Evolutionary conservation across 2,888 invertebrate species (phyloP).

Genomic region (Sminthurinus aureus): DNA sequence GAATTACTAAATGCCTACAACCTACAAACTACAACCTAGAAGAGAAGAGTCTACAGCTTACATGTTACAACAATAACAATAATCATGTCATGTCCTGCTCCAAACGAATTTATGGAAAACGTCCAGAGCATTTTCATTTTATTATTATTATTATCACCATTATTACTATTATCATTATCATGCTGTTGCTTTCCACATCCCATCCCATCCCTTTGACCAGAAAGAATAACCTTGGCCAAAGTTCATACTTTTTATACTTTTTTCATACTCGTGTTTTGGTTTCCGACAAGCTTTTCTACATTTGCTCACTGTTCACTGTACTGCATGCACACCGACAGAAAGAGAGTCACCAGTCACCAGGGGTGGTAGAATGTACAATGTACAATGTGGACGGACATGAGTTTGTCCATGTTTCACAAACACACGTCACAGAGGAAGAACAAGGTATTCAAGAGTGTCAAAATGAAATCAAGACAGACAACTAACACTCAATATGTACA

Average conservation of each 20-base stretch:
- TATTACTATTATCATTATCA: background rate
- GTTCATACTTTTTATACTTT: no score
- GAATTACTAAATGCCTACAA: background rate
- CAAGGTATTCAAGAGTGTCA: background rate
- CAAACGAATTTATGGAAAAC: conserved; percentile 16
- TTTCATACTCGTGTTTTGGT: no score
- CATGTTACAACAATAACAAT: background rate
- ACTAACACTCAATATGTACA: background rate
- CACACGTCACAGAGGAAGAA: background rate
- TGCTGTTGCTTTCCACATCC: no score
- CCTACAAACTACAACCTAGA: background rate
- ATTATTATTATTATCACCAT: background rate
- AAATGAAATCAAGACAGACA: conserved; percentile 16
- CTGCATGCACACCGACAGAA: no score
- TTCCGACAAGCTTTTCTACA: no score
- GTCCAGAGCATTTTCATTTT: background rate
- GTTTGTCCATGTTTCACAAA: background rate
- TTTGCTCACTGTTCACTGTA: no score
- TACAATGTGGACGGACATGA: no score
- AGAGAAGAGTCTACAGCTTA: background rate
- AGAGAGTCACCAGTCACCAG: no score
- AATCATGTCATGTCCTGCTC: conserved; percentile 1
- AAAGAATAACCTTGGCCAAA: no score
- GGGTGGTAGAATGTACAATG: no score
- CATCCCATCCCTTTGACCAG: no score